Evolutionary conservation across 2,888 invertebrate species (phyloP).

Genomic region (Pyrgus malvae): DNA sequence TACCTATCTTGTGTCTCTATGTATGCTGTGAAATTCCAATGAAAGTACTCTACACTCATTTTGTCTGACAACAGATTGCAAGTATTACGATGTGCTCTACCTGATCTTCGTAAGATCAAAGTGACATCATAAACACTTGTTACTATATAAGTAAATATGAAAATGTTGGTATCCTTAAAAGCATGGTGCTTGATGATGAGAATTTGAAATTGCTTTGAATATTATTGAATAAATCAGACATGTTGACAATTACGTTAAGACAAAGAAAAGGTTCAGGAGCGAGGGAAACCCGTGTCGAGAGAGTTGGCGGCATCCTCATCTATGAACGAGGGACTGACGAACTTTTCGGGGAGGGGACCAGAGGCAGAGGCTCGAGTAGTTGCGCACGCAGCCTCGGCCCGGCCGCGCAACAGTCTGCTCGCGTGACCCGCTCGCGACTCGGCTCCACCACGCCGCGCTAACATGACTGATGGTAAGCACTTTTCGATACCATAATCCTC

Average conservation of each 20-base stretch:
- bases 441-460: slow-evolving; percentile 55
- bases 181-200: no score
- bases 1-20: no score
- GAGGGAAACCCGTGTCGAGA: slow-evolving; percentile 47
- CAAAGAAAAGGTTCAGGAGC: slow-evolving; percentile 59
- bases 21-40: no score
- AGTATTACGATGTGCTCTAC: no score
- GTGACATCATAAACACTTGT: no score
- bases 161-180: no score
- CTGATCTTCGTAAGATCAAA: no score
- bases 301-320: slow-evolving; percentile 39
- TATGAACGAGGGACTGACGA: slow-evolving; percentile 31
- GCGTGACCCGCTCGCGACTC: slow-evolving; percentile 68
- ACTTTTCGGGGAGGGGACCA: slow-evolving; percentile 37
- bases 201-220: no score
- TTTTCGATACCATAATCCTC: slow-evolving; percentile 40
- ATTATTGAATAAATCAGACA: background rate
- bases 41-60: no score
- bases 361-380: slow-evolving; percentile 37
- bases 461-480: slow-evolving; percentile 74
- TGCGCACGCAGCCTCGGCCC: slow-evolving; percentile 69
- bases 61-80: no score
- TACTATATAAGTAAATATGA: no score
- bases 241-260: slow-evolving; percentile 34
- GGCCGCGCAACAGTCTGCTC: slow-evolving; percentile 76